Evolutionary conservation across 2,113 vertebrate species (phyloP), one percentile per base, ranked within the genome.

Genomic region (Corythornis cristatus): DNA sequence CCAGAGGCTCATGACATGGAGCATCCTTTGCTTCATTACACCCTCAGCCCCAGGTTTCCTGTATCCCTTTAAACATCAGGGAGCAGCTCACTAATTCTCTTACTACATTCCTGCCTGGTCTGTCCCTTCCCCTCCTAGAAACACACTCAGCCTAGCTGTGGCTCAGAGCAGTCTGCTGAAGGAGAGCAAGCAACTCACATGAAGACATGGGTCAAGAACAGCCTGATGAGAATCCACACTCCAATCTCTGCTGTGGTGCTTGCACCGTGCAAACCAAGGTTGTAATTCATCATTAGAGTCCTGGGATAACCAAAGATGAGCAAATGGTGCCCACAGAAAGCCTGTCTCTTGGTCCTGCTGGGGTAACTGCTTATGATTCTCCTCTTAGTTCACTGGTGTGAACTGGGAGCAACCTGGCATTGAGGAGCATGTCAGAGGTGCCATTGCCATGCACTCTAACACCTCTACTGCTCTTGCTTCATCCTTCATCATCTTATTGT

Each of bases 401-500:
- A 67, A 61, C 31, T 19, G 43, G 66, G 62, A 89, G 58, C 35
- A 88, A 65, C 43, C 28, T 46, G 54, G 33, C 40, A 73, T 9
- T 2, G 1, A 72, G 19, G 25, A 20, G 16, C 46, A 58, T 28
- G 3, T 43, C 16, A 6, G 31, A 35, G 51, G 15, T 56, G 31
- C 19, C 64, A 6, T 7, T 64, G 23, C 46, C 40, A 22, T 0
- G 1, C 50, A 64, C 31, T 71, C 13, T 46, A 21, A 37, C n/a
- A 22, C 22, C 60, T 68, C 28, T 40, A 35, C 67, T 22, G 19
- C 64, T 74, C 68, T 83, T 6, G 0, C 54, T 53, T 26, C 56
- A 71, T 84, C 86, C 64, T 68, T 83, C 88, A 73, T 23, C 83
- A 54, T 51, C 79, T 85, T 62, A 14, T 22, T 87, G 79, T 61